These are phyloP conservation scores for Stercorarius parasiticus DNA, from an alignment of 2,113 vertebrate genomes.

Conservation along the genomic window DNA sequence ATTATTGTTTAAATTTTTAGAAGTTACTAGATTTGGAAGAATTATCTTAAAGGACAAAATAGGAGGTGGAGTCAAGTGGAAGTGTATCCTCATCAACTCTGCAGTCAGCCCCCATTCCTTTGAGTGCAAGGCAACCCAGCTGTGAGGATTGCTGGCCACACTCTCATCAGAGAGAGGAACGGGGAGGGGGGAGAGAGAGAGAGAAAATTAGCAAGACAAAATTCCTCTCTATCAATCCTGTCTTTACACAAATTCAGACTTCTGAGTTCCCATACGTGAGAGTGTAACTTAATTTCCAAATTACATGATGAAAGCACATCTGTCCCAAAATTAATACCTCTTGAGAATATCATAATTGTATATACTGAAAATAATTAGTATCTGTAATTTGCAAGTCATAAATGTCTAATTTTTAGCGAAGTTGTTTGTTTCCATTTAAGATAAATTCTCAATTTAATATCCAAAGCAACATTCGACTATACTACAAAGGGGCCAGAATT, in stretches of 20 bases:
- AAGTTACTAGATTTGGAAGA: slow-evolving; percentile 33
- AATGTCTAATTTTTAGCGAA: slow-evolving; percentile 73
- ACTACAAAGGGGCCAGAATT: slow-evolving; percentile 20
- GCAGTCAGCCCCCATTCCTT: slow-evolving; percentile 48
- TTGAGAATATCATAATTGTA: slow-evolving; percentile 74
- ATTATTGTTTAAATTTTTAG: slow-evolving; percentile 23
- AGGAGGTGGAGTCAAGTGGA: slow-evolving; percentile 58
- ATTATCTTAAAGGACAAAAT: slow-evolving; percentile 24
- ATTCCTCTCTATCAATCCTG: slow-evolving; percentile 63
- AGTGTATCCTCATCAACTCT: slow-evolving; percentile 56
- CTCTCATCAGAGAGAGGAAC: slow-evolving; percentile 50
- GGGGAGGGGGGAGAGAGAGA: background rate
- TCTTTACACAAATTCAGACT: slow-evolving; percentile 65
- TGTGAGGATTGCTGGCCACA: slow-evolving; percentile 66
- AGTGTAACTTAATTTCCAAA: slow-evolving; percentile 72
- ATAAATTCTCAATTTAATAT: slow-evolving; percentile 72
- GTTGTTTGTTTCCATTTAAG: slow-evolving; percentile 74
- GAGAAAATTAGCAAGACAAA: slow-evolving; percentile 63
- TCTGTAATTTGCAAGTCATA: slow-evolving; percentile 73
- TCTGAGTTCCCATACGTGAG: slow-evolving; percentile 67
- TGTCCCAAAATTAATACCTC: slow-evolving; percentile 73
- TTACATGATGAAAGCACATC: slow-evolving; percentile 72
- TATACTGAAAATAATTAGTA: slow-evolving; percentile 75
- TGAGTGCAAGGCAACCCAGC: slow-evolving; percentile 65
- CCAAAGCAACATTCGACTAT: slow-evolving; percentile 50